Conservation (phyloP, 2,797 vertebrate species). For the Cossypha dichroa region DNA sequence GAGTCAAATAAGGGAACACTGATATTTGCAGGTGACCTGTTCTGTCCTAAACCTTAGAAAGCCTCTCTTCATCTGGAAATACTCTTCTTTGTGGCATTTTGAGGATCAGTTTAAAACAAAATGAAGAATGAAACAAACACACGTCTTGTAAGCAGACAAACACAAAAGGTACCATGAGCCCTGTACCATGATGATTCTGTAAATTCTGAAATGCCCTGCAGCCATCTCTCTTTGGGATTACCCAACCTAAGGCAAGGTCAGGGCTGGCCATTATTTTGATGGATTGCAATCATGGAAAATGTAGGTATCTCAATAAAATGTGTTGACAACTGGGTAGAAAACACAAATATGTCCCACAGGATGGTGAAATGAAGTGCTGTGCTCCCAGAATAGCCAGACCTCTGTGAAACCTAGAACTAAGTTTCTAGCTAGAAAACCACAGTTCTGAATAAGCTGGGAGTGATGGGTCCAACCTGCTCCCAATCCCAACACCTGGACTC, state of each 20-base stretch:
- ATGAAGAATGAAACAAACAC: not conserved
- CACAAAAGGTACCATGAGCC: not conserved
- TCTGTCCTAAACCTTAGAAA: not conserved
- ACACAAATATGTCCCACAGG: not conserved
- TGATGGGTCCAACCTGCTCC: not conserved
- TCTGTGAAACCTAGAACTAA: not conserved
- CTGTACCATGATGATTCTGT: not conserved
- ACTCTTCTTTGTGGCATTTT: not conserved
- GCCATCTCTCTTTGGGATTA: not conserved
- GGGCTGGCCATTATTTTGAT: slow-evolving; percentile 3
- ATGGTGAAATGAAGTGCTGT: not conserved
- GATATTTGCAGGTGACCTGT: not conserved
- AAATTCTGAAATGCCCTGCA: slow-evolving; percentile 8
- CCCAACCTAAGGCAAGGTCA: slow-evolving; percentile 14
- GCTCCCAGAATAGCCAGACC: not conserved
- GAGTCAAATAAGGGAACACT: not conserved
- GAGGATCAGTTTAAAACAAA: not conserved
- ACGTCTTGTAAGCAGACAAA: not conserved
- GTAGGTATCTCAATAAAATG: slow-evolving; percentile 34
- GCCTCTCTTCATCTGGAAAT: not conserved
- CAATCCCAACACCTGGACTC: not conserved
- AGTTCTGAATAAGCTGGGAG: not conserved
- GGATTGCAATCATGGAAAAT: slow-evolving; percentile 2
- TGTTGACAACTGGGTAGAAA: slow-evolving; percentile 14
- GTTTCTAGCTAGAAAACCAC: not conserved